Evolutionary conservation across 2,888 invertebrate species (phyloP).

Genomic region (Apoda limacodes): DNA sequence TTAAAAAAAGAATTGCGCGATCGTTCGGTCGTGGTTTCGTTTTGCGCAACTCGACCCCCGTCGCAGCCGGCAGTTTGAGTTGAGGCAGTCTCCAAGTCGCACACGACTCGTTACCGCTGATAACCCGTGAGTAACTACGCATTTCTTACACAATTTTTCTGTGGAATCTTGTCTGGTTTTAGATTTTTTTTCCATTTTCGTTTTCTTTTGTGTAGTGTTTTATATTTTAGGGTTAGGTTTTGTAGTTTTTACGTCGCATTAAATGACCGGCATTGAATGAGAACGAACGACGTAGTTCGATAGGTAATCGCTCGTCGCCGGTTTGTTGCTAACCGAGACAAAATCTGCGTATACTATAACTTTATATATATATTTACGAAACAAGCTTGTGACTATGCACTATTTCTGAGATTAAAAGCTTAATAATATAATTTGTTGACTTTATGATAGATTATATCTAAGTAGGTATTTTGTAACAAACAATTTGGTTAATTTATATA

Average conservation of each 20-base stretch:
- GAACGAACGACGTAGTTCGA: conserved; percentile 49
- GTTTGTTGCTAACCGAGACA: conserved; percentile 56
- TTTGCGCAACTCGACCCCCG: conserved; percentile 14
- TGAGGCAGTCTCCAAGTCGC: conserved; percentile 38
- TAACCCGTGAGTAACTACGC: conserved; percentile 38
- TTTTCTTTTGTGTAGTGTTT: conserved; percentile 12
- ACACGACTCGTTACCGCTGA: conserved; percentile 28
- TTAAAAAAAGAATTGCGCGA: conserved; percentile 35
- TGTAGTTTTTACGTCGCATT: conserved; percentile 46
- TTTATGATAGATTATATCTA: too few relatives aligned
- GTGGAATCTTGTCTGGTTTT: conserved; percentile 6
- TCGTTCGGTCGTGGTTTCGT: conserved; percentile 37
- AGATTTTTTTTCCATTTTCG: conserved; percentile 6
- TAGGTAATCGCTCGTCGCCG: conserved; percentile 39
- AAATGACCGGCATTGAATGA: conserved; percentile 36
- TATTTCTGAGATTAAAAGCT: too few relatives aligned
- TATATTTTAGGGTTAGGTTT: conserved; percentile 49
- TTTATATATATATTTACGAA: conserved; percentile 26
- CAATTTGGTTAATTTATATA: too few relatives aligned
- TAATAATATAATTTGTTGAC: too few relatives aligned
- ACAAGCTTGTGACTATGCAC: conserved; percentile 25
- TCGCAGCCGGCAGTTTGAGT: conserved; percentile 42
- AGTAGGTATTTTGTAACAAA: too few relatives aligned
- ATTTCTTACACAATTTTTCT: conserved; percentile 24
- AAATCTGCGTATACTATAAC: conserved; percentile 59